Base-by-base conservation (phyloP, 2,113 vertebrate species). In the Gila orcuttii region DNA sequence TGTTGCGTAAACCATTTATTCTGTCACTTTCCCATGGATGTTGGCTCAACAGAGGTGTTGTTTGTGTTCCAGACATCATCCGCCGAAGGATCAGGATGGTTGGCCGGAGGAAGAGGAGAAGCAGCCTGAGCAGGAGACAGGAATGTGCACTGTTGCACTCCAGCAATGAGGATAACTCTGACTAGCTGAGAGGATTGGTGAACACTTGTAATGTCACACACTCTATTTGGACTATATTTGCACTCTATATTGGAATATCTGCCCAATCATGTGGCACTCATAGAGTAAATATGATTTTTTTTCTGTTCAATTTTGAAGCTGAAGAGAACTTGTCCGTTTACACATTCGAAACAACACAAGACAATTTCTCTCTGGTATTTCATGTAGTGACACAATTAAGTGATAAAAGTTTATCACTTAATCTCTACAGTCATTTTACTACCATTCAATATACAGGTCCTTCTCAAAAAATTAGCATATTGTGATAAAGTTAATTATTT, bases 41-140 rank as follows among this genome's bases (percentile, higher is more conserved):
- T 39, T 47, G 36, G n/a, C 33, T 23, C 15, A 17, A 39, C 31
- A 57, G 23, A 60, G 21, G 11, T 57, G 85, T 31, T 88, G 12
- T 90, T 33, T 88, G 57, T 82, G 39, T 85, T 90, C 2, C 33
- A 96, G 95, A 96, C 45, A 91, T 96, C 71, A 94, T 96, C 81
- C 94, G 90, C 39, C 90, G 93, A 89, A 94, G 95, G 90, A 79
- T 95, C 79, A 91, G 83, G 79, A 91, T 92, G 33, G 59, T 90
- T 7, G 93, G 95, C 52, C 91, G 89, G 86, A 93, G 90, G 68
- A 95, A 93, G 79, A 93, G 93, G 33, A 90, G 88, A 74, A 19
- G 19, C 4, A 85, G 71, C 0, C 31, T 80, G 8, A 25, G 90
- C 83, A 87, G 93, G 25, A 92, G 93, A 71, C 90, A 91, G 64